Base-by-base conservation (phyloP, 2,888 invertebrate genomes). In the Diarsia dahlii region DNA sequence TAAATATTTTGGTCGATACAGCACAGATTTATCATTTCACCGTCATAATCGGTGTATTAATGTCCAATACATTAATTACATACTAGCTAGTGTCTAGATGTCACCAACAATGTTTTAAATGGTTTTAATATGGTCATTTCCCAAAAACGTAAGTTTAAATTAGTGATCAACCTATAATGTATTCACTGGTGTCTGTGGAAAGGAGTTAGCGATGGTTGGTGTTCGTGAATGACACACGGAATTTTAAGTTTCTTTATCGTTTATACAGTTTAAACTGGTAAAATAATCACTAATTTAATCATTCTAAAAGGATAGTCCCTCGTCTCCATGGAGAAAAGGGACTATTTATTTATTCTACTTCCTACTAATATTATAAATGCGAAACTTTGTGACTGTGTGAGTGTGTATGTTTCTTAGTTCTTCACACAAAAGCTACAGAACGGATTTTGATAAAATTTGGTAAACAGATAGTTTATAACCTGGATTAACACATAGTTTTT, bases 51-150 rank as follows among this genome's bases (percentile, higher is more conserved):
- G 66, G 62, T 73, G 20, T 50, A 65, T 46, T 78, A 80, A 67
- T 46, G 50, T 28, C 45, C 74, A 63, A 68, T 79, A 79, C 18
- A 68, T 74, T 81, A 80, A 52, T 68, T 64, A 74, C 62, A 72
- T 79, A 34, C 56, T n/a, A n/a, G n/a, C n/a, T n/a, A n/a, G 23
- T 50, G 48, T 54, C 66, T 62, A 46, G n/a, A 45, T 50, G 74
- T 64, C 74, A 67, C 46, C 18, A 65, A 46, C n/a, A 46, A n/a
- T 20, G 50, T 79, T 78, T 56, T 39, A 63, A 77, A 78, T 63
- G 13, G 54, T 13, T 70, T 63, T 70, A 39, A 39, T 39, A 56
- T 28, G 39, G n/a, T 39, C 0, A 39, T 54, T 18, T 28, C n/a
- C 39, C 23, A 39, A 39, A 54, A 65, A 8, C 13, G 13, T 4